Base-by-base conservation (phyloP, 2,797 vertebrate genomes). In the Phrynocephalus forsythii region DNA sequence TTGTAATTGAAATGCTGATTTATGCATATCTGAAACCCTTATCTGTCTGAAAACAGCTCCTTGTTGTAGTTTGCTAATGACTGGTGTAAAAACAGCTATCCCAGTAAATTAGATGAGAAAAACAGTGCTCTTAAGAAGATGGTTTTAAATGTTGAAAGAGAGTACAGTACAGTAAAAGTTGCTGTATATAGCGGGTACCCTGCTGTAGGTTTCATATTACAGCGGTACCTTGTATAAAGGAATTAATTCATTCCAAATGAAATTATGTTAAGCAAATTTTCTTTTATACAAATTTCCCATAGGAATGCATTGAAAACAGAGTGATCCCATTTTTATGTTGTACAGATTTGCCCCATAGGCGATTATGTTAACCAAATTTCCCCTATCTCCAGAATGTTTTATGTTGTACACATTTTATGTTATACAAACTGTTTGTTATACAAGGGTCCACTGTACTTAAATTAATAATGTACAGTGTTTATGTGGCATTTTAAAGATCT, bases 31-130 rank as follows among this genome's bases (percentile, higher is more conserved):
- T 13, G 10, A 56, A 56, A 10, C 52, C 52, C 13, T 2, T 56
- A 9, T 56, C 52, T 10, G 30, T 86, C 72, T 86, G 68, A 87
- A 24, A 11, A 0, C 30, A 69, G 63, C 52, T 92, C 60, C 72
- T 69, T 82, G 85, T 82, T 91, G 87, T 90, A 88, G 82, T 90
- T 94, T 93, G 90, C 91, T 90, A 92, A 44, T 78, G 89, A 2
- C 63, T 84, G 56, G 38, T 48, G 28, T 20, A 72, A 72, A 50
- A 33, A 10, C 82, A 30, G 18, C 52, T 48, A 78, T 66, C 30
- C n/a, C 9, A 26, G 15, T 28, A 71, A 44, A 79, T 72, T 11
- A 28, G 22, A 18, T 60, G 15, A 8, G 7, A 33, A 33, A 63
- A 80, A 73, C 5, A 38, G 3, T 3, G 16, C 38, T 44, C 38